These are phyloP conservation scores for Trachymyrmex septentrionalis DNA, from an alignment of 1,140 invertebrate species.

Conservation along the genomic window DNA sequence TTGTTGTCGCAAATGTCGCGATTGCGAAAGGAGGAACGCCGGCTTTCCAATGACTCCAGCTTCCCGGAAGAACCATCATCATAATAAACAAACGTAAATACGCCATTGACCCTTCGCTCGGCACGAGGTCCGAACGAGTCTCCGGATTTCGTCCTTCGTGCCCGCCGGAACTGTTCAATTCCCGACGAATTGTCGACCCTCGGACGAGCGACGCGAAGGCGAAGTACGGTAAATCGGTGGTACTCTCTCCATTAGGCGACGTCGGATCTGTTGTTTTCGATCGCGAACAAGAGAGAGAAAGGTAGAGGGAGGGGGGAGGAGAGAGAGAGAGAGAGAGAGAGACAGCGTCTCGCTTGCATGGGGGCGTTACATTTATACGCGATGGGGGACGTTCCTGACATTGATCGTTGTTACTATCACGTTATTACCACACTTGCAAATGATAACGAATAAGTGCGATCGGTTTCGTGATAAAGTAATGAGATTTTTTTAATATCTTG, in stretches of 20 bases:
- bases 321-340: not conserved
- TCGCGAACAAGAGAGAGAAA: constrained; percentile 6
- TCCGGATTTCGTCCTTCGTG: not conserved
- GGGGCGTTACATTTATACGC: constrained; percentile 59
- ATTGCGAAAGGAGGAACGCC: constrained; percentile 8
- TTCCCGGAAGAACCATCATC: constrained; percentile 46
- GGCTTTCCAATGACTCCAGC: not conserved
- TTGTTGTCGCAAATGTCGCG: not conserved
- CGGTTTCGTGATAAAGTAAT: no score
- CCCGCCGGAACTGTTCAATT: not conserved
- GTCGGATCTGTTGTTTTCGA: constrained; percentile 54
- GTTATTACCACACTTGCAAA: constrained; percentile 33
- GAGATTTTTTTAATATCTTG: not conserved
- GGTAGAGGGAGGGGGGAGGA: not conserved
- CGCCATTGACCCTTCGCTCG: constrained; percentile 68
- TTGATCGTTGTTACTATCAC: constrained; percentile 59
- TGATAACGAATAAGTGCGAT: not conserved
- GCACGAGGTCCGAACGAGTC: not conserved
- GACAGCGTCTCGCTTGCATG: constrained; percentile 38
- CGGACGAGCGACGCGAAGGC: not conserved
- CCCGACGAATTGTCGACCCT: not conserved
- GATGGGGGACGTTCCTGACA: constrained; percentile 54
- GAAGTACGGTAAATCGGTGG: not conserved
- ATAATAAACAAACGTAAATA: constrained; percentile 72
- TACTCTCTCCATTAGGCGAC: constrained; percentile 20